Evolutionary conservation across 2,797 vertebrate genomes (phyloP).

Genomic region (Myotis findleyi): DNA sequence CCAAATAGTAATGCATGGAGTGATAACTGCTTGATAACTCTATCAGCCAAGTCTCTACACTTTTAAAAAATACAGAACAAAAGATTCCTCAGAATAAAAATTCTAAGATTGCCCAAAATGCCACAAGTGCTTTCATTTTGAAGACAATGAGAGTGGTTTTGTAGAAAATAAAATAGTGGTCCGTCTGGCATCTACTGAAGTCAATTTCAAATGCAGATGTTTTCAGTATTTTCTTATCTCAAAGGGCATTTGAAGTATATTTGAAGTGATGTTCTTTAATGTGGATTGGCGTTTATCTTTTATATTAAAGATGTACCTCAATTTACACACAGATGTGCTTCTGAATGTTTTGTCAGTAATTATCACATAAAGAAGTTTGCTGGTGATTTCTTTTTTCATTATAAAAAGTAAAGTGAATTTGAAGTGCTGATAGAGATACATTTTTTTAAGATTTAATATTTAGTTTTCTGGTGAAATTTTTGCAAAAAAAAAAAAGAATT

Average conservation of each 20-base stretch:
- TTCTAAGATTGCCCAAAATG: constrained; percentile 50
- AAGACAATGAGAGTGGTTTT: constrained; percentile 61
- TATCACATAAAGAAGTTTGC: constrained; percentile 17
- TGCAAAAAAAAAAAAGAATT: neutral
- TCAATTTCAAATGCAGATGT: constrained; percentile 66
- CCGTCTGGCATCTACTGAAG: constrained; percentile 72
- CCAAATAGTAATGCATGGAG: constrained; percentile 69
- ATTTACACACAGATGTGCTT: neutral
- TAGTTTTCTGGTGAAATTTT: neutral
- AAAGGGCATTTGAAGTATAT: constrained; percentile 40
- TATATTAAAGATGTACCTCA: neutral
- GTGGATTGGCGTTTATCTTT: neutral
- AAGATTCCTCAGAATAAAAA: constrained; percentile 65
- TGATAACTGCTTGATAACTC: constrained; percentile 77
- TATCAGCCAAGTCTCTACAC: constrained; percentile 56
- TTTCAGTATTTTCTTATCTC: constrained; percentile 70
- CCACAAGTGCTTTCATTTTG: constrained; percentile 58
- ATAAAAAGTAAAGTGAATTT: neutral
- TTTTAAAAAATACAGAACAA: constrained; percentile 76
- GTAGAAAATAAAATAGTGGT: constrained; percentile 63
- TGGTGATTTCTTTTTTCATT: constrained; percentile 1
- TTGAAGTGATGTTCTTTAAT: neutral
- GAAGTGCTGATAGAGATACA: neutral
- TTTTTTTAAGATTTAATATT: neutral
- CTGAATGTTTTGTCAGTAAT: constrained; percentile 6